Conservation (phyloP, 2,113 vertebrate genomes). For the Dascyllus trimaculatus region DNA sequence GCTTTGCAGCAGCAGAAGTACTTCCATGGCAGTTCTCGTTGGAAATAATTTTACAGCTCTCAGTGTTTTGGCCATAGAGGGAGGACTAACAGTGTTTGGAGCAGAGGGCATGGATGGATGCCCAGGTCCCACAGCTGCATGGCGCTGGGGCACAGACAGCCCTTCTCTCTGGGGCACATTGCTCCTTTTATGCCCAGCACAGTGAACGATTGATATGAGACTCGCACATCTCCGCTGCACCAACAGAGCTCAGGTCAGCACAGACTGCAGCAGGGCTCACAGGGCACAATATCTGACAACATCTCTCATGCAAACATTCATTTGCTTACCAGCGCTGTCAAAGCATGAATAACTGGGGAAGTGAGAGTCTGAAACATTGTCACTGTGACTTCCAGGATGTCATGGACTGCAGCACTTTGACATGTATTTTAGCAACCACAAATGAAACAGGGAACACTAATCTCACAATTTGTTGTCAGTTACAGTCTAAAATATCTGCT, state of each 20-base stretch:
- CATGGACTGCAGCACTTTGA: not conserved
- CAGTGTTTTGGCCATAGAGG: conserved; percentile 44
- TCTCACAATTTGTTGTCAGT: not conserved
- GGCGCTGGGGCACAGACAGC: conserved; percentile 68
- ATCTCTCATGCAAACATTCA: conserved; percentile 26
- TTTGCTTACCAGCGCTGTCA: conserved; percentile 24
- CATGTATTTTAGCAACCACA: not conserved
- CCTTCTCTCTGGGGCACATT: conserved; percentile 78
- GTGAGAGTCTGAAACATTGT: not conserved
- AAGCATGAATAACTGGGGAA: not conserved
- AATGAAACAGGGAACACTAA: too few species aligned
- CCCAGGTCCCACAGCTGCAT: conserved; percentile 77
- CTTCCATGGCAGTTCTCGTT: conserved; percentile 6
- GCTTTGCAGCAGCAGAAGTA: conserved; percentile 1
- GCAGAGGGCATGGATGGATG: conserved; percentile 68
- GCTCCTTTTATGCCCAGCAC: conserved; percentile 74
- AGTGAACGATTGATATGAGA: conserved; percentile 75
- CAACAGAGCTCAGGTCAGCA: conserved; percentile 52
- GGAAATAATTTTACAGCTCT: conserved; percentile 42
- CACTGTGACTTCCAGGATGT: not conserved
- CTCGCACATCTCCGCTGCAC: conserved; percentile 46
- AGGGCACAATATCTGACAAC: conserved; percentile 46
- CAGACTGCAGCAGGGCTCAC: conserved; percentile 24
- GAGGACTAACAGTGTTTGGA: conserved; percentile 45
- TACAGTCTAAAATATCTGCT: too few species aligned